Evolutionary conservation across 2,797 vertebrate genomes (phyloP), one percentile per base, ranked within the genome.

Genomic region (Gobio occitaniae): DNA sequence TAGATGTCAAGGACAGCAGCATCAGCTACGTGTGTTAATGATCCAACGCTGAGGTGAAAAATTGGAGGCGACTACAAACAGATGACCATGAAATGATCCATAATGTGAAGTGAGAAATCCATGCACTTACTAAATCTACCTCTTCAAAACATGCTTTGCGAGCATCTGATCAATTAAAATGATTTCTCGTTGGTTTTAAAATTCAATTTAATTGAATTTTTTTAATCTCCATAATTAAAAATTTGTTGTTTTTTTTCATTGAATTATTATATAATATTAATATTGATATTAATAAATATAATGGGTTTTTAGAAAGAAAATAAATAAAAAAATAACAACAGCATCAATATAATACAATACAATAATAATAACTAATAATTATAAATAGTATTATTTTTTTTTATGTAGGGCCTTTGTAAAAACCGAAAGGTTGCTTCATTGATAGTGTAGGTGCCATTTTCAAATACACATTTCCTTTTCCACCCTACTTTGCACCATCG

Each of bases 41-140:
- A 94, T 91, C 90, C 92, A 93, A 90, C 70, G 89, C 92, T 90
- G 90, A 89, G 90, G 91, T 93, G 89, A 92, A 94, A 93, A 94
- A 94, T 92, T 92, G 90, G 88, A 93, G 91, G 92, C 89, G 91
- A 93, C 94, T 94, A 95, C 94, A 94, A 41, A 95, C 94, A 94
- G 93, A 95, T 93, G 91, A 92, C 91, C 93, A 92, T 91, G 91
- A 96, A 95, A 96, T 95, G 89, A 89, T 47, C 72, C 93, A 94
- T 94, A 93, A 93, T 93, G 94, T 93, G 47, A 68, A 25, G n/a
- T 7, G 10, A 82, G 68, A 76, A 50, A 78, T 19, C 9, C 19
- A 50, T 80, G 77, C 36, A 38, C 32, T 59, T 44, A 72, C 38
- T 41, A 38, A 52, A 29, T 52, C 16, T 21, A 41, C 16, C 59